These are phyloP conservation scores for Fopius arisanus DNA, from an alignment of 1,140 invertebrate species.

Conservation along the genomic window DNA sequence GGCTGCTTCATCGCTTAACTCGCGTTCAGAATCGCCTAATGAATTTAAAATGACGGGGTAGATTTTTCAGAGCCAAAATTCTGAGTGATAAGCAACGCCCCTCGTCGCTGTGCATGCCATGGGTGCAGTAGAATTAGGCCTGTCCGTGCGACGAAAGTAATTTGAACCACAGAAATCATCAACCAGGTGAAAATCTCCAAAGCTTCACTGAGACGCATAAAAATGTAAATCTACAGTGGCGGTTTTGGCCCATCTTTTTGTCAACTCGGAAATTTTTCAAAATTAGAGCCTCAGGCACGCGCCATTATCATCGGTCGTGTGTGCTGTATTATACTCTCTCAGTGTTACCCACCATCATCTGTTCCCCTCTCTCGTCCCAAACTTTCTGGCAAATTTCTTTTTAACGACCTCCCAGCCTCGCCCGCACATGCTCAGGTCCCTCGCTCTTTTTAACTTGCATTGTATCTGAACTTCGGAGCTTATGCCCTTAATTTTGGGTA, in stretches of 20 bases:
- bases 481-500: background rate
- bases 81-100: slow-evolving; percentile 13
- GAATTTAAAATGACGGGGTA: slow-evolving; percentile 52
- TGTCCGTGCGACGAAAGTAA: background rate
- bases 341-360: slow-evolving; percentile 20
- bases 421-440: slow-evolving; percentile 25
- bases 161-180: background rate
- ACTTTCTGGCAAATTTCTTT: slow-evolving; percentile 38
- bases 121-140: background rate
- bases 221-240: slow-evolving; percentile 44
- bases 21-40: slow-evolving; percentile 47
- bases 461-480: background rate
- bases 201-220: slow-evolving; percentile 32
- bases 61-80: slow-evolving; percentile 36
- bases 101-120: background rate
- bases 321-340: background rate
- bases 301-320: slow-evolving; percentile 26
- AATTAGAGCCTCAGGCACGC: slow-evolving; percentile 28
- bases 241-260: slow-evolving; percentile 20
- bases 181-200: background rate
- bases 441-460: background rate
- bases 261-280: slow-evolving; percentile 16
- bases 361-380: slow-evolving; percentile 8
- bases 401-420: slow-evolving; percentile 35
- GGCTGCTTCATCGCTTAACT: slow-evolving; percentile 39